phyloP scores from a whole-genome alignment of 2,113 vertebrate genomes.

The Pluvialis apricaria region DNA sequence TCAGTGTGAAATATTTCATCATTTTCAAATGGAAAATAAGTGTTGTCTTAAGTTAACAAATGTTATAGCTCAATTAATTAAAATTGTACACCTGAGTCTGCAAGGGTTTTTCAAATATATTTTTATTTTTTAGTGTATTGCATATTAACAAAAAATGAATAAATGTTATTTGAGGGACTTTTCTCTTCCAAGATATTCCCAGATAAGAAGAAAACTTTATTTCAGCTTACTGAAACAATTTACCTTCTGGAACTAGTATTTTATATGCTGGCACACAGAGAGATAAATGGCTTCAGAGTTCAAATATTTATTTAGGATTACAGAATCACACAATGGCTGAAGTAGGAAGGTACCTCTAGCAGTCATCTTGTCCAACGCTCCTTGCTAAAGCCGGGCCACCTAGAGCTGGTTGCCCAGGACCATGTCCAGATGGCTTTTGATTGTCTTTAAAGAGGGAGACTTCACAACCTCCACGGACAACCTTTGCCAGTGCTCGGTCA shows the following conservation, averaged over 20 bases:
- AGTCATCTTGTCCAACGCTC: not conserved
- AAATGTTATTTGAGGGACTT: not conserved
- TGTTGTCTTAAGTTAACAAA: not conserved
- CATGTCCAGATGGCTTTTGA: not conserved
- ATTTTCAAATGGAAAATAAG: not conserved
- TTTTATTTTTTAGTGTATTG: not conserved
- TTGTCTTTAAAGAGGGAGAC: not conserved
- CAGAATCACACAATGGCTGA: not conserved
- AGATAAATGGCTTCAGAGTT: not conserved
- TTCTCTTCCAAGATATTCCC: not conserved
- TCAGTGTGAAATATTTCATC: not conserved
- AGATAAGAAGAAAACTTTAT: not conserved
- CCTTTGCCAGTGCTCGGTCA: not conserved
- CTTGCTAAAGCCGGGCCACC: too few species aligned
- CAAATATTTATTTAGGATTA: not conserved
- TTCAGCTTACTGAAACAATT: not conserved
- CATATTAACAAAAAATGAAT: not conserved
- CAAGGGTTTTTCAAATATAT: not conserved
- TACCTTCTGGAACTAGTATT: not conserved
- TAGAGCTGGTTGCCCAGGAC: not conserved
- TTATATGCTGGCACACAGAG: not conserved
- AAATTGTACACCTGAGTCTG: not conserved
- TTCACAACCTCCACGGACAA: not conserved
- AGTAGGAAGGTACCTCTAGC: not conserved
- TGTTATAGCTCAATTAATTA: rapidly evolving